Evolutionary conservation across 2,888 invertebrate genomes (phyloP), one percentile per base, ranked within the genome.

Genomic region (Aethes cnicana): DNA sequence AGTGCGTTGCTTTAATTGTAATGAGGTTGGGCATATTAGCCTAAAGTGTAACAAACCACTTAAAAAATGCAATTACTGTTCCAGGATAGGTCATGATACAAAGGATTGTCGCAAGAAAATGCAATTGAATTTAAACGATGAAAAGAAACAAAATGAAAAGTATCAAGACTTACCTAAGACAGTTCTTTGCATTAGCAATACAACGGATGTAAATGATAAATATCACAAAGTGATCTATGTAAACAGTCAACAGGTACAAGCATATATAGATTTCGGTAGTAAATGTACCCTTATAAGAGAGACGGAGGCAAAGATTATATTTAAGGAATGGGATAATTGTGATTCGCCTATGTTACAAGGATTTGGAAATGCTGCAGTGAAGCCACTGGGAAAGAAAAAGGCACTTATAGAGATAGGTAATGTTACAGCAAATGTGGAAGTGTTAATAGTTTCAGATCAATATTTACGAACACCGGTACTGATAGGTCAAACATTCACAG

Each of bases 1-100:
- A n/a, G n/a, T n/a, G n/a, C n/a, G n/a, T n/a, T n/a, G 28, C 23
- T 14, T 33, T 33, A 33, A 20, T 8, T 47, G 47, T 23, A 43
- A 47, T 14, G 53, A 56, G 30, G 23, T 41, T n/a, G 55, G 50
- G 4, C 55, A 55, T 21, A 47, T 55, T n/a, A 47, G 50, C 43
- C 14, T 33, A 8, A 50, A 47, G 35, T 55, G 47, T 47, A 39
- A 20, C n/a, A 48, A 54, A n/a, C 46, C 49, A n/a, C 26, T 49
- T 39, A 48, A 48, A 33, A 43, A 14, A 18, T 50, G 50, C 33
- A 36, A 20, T 6, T 18, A 42, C 7, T 47, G 55, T 39, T 21
- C 16, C 3, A 49, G 21, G 18, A 18, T 49, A 14, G 49, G 49
- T 5, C 44, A 42, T 30, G 25, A 20, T 11, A 41, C 37, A 18